Percentiles rank a stretch among this genome's conserved stretches.
Evolutionary conservation across 53 echinoderm and acorn worm genomes (phyloP).

Genomic region (Mesocentrotus franciscanus): DNA sequence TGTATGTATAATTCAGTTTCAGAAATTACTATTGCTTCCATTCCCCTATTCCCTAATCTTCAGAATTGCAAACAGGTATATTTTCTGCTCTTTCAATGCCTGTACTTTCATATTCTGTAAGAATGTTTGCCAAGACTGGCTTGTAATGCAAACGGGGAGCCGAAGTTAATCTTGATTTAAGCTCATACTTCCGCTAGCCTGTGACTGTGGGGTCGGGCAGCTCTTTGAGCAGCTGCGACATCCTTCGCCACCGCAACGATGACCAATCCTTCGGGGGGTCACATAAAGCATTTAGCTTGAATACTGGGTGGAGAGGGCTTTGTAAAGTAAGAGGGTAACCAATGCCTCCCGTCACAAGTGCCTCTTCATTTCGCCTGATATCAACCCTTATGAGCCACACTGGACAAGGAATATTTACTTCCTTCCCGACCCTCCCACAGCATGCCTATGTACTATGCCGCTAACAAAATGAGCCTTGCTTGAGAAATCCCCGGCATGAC

Average conservation of each 20-base stretch:
- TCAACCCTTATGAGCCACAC: conserved; percentile 6
- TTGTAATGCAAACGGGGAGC: background rate
- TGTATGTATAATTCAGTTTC: background rate
- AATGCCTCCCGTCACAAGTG: conserved; percentile 49
- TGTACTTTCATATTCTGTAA: conserved; percentile 10
- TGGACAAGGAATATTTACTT: conserved; percentile 32
- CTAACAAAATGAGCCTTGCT: conserved; percentile 35
- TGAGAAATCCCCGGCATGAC: conserved; percentile 2
- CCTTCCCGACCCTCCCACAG: background rate
- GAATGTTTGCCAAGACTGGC: background rate
- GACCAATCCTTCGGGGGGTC: conserved; percentile 32
- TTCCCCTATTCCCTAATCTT: background rate
- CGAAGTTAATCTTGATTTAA: background rate
- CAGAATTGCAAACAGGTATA: background rate
- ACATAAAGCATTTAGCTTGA: conserved; percentile 26
- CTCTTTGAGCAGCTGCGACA: conserved; percentile 38
- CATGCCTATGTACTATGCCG: conserved; percentile 47
- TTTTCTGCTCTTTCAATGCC: background rate
- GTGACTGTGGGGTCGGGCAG: background rate
- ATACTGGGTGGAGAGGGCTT: conserved; percentile 22
- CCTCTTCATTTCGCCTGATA: conserved; percentile 43
- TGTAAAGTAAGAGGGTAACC: conserved; percentile 49
- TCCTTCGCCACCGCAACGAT: background rate
- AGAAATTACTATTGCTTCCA: background rate
- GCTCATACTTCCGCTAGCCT: background rate